Conservation (phyloP, 2,113 vertebrate species). For the Pristiophorus japonicus region DNA sequence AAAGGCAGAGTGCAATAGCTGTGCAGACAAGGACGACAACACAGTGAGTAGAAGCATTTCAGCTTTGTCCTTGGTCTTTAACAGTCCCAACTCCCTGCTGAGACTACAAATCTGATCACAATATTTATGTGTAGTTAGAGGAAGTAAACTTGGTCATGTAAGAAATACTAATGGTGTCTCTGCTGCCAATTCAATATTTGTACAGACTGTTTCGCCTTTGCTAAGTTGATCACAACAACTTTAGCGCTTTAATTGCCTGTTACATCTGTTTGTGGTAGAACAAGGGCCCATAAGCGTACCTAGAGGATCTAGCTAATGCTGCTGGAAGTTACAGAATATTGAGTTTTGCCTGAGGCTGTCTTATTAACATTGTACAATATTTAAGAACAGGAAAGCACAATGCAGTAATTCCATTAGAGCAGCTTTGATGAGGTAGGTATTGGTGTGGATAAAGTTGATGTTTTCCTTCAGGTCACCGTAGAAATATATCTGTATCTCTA, state of each 20-base stretch:
- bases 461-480: neutral
- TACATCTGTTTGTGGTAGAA: neutral
- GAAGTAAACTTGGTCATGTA: neutral
- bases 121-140: constrained; percentile 3
- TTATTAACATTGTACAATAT: neutral
- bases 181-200: neutral
- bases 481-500: neutral
- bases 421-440: neutral
- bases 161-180: neutral
- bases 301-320: neutral
- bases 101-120: neutral
- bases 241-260: neutral
- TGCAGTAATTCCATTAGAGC: neutral
- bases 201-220: constrained; percentile 21
- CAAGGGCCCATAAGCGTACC: neutral
- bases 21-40: constrained; percentile 64
- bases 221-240: constrained; percentile 6
- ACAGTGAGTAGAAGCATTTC: constrained; percentile 55
- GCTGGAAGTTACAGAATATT: neutral
- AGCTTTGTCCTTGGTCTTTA: neutral
- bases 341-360: constrained; percentile 3
- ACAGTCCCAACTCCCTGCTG: neutral
- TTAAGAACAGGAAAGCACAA: neutral
- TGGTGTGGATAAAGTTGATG: neutral
- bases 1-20: constrained; percentile 61